Evolutionary conservation across 1,140 invertebrate genomes (phyloP).

Genomic region (Magallana ariakensis): DNA sequence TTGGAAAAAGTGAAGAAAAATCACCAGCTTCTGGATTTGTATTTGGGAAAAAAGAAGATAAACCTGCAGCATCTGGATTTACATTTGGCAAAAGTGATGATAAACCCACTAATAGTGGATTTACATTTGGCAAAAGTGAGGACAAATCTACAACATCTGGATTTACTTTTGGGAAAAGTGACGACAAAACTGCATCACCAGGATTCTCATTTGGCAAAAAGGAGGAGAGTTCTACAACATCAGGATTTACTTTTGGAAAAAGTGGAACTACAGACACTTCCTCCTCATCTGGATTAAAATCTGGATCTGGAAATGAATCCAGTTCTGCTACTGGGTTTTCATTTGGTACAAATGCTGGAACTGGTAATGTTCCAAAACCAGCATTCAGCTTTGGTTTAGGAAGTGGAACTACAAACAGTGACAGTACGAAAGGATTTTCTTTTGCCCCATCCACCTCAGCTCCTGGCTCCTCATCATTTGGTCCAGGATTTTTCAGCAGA

Average conservation of each 20-base stretch:
- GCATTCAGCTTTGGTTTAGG: slow-evolving; percentile 38
- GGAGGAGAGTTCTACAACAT: background rate
- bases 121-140: slow-evolving; percentile 1
- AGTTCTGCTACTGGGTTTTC: background rate
- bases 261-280: background rate
- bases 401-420: background rate
- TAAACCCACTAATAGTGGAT: background rate
- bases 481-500: slow-evolving; percentile 21
- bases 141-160: background rate
- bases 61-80: background rate
- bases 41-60: background rate
- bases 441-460: background rate
- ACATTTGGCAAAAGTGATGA: background rate
- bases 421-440: background rate
- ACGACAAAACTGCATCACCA: background rate
- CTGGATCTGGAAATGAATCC: slow-evolving; percentile 9
- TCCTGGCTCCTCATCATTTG: background rate
- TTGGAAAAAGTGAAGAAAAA: slow-evolving; percentile 5
- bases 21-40: background rate
- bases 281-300: slow-evolving; percentile 8
- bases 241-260: slow-evolving; percentile 11
- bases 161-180: slow-evolving; percentile 15
- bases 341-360: slow-evolving; percentile 11
- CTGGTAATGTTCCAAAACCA: background rate
- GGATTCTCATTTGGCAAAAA: slow-evolving; percentile 45